These are phyloP conservation scores for Ostrea edulis DNA, from an alignment of 1,140 invertebrate species.

Conservation along the genomic window DNA sequence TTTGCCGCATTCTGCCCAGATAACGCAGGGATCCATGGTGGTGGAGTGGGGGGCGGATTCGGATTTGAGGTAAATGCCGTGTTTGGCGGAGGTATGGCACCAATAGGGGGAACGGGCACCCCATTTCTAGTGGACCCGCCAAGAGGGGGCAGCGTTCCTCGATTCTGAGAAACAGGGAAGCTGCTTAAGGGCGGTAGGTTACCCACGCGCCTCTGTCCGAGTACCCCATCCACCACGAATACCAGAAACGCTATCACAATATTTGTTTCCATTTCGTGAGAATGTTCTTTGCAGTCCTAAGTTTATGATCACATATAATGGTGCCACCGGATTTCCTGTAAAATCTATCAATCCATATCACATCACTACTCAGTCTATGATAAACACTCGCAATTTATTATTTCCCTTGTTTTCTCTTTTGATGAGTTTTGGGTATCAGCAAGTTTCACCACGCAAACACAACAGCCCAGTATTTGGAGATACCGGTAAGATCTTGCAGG, in stretches of 20 bases:
- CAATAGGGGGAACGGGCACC: background rate
- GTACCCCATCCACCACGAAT: background rate
- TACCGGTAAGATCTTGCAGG: background rate
- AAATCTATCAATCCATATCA: background rate
- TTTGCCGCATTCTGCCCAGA: background rate
- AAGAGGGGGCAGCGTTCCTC: background rate
- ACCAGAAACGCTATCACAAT: background rate
- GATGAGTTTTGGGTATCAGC: background rate
- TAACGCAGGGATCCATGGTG: background rate
- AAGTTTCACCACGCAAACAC: background rate
- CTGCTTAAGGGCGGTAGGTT: background rate
- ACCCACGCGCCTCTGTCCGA: background rate
- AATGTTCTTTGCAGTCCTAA: too few relatives aligned
- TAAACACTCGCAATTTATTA: background rate
- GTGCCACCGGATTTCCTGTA: background rate
- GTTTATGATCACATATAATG: too few relatives aligned
- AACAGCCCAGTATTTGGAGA: background rate
- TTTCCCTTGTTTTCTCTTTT: constrained; percentile 1
- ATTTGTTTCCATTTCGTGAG: too few relatives aligned
- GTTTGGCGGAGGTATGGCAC: background rate
- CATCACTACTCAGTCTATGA: background rate
- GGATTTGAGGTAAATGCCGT: background rate
- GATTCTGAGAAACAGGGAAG: background rate
- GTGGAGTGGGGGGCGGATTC: background rate
- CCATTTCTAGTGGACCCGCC: background rate